Percentiles rank a stretch among this genome's conserved stretches.
Evolutionary conservation across 1,140 invertebrate species (phyloP).

Genomic region (Pogonomyrmex californicus): DNA sequence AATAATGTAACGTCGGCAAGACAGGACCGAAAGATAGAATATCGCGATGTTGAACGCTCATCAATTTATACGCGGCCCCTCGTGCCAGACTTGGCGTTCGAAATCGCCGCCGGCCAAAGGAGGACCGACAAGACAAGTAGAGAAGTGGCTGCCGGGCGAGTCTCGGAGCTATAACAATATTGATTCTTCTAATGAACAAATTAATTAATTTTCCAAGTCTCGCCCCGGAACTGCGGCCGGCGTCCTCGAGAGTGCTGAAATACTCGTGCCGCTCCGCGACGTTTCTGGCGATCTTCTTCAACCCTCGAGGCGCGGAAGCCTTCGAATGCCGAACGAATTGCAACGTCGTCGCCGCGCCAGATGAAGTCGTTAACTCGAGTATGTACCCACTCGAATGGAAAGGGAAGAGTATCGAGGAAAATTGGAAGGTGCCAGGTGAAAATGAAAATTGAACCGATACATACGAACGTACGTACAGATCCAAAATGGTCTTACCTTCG

Average conservation of each 20-base stretch:
- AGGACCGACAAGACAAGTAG: conserved; percentile 71
- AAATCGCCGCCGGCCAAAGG: conserved; percentile 61
- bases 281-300: conserved; percentile 46
- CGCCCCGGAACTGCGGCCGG: conserved; percentile 8
- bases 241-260: conserved; percentile 39
- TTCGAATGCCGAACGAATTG: conserved; percentile 46
- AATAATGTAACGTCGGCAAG: conserved; percentile 68
- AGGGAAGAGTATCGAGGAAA: conserved; percentile 65
- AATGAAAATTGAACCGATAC: conserved; percentile 79
- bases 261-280: conserved; percentile 23
- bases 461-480: conserved; percentile 39
- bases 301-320: neutral
- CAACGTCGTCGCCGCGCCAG: conserved; percentile 54
- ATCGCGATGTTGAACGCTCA: conserved; percentile 59
- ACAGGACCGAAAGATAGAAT: conserved; percentile 53
- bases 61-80: conserved; percentile 51
- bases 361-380: conserved; percentile 84
- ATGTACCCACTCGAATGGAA: conserved; percentile 80
- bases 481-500: conserved; percentile 40
- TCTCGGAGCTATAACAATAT: conserved; percentile 65
- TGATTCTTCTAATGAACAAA: conserved; percentile 77
- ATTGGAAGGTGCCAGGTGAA: conserved; percentile 75
- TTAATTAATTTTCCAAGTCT: conserved; percentile 78
- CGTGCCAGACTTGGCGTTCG: conserved; percentile 27
- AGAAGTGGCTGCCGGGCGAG: conserved; percentile 39